A percentile compares a stretch with the other conserved stretches of the same genome.
Evolutionary conservation across 92 coral and sea anemone genomes (phyloP).

Genomic region (Porites rus): DNA sequence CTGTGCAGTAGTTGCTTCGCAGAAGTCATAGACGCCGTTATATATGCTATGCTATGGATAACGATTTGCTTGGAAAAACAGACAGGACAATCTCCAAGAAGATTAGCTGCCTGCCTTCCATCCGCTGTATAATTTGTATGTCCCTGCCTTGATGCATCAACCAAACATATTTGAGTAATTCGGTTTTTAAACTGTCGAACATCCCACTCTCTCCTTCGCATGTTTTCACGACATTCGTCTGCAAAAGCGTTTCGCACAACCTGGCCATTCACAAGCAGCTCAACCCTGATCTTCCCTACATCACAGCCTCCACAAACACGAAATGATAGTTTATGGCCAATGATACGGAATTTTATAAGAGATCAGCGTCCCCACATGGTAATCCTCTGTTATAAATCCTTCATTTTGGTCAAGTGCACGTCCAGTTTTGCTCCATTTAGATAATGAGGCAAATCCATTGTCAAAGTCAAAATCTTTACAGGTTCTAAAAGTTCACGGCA

Average conservation of each 20-base stretch:
- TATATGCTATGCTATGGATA: background rate
- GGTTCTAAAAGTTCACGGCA: background rate
- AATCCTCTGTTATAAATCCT: conserved; percentile 48
- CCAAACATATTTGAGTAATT: conserved; percentile 54
- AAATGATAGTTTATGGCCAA: conserved; percentile 65
- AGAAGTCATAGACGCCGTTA: no score
- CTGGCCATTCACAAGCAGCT: conserved; percentile 63
- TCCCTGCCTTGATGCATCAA: conserved; percentile 68
- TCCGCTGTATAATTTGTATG: conserved; percentile 60
- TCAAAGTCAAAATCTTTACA: conserved; percentile 64
- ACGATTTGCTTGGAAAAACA: no score
- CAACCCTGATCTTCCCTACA: conserved; percentile 60
- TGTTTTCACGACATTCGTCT: conserved; percentile 57
- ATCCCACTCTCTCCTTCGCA: conserved; percentile 65
- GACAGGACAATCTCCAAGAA: conserved; percentile 39
- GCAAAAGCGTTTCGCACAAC: conserved; percentile 43
- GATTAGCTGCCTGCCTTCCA: conserved; percentile 63
- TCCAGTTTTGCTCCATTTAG: conserved; percentile 67
- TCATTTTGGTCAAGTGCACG: conserved; percentile 47
- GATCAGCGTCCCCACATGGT: conserved; percentile 63
- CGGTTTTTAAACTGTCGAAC: conserved; percentile 39
- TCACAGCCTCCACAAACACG: conserved; percentile 76
- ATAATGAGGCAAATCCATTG: conserved; percentile 41
- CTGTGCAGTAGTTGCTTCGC: no score
- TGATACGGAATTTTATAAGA: conserved; percentile 64